A percentile compares a stretch with the other conserved stretches of the same genome.
Evolutionary conservation across 2,113 vertebrate species (phyloP).

Genomic region (Petromus typicus): DNA sequence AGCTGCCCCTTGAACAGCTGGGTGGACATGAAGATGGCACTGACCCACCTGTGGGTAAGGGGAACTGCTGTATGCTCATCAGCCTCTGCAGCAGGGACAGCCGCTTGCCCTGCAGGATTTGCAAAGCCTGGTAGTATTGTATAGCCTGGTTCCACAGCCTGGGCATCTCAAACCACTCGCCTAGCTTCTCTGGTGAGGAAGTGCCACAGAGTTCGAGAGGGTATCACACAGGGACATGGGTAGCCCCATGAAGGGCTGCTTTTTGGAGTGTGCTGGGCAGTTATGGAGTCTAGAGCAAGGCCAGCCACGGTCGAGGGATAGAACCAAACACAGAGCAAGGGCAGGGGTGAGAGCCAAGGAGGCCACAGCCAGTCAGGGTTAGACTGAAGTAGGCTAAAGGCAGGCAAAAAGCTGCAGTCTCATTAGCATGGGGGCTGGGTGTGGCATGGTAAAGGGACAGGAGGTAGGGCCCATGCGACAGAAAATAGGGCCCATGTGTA

Average conservation of each 20-base stretch:
- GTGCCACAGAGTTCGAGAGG: constrained; percentile 86
- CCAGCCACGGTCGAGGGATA: too few species aligned
- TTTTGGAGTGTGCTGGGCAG: background rate
- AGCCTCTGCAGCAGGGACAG: constrained; percentile 90
- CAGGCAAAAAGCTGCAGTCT: constrained; percentile 62
- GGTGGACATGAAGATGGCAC: constrained; percentile 95
- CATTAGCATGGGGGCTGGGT: background rate
- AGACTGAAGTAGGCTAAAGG: constrained; percentile 81
- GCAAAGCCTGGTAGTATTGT: constrained; percentile 88
- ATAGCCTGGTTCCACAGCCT: constrained; percentile 84
- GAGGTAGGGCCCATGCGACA: background rate
- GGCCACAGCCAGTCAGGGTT: constrained; percentile 59
- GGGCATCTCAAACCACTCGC: constrained; percentile 82
- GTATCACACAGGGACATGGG: constrained; percentile 89
- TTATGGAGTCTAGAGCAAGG: background rate
- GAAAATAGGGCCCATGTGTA: too few species aligned
- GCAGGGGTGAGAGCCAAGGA: background rate
- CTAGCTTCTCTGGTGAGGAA: constrained; percentile 84
- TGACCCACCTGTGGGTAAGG: constrained; percentile 95
- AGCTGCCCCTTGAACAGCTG: constrained; percentile 95
- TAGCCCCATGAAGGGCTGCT: constrained; percentile 89
- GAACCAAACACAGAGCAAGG: too few species aligned
- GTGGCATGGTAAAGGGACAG: background rate
- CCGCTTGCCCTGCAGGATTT: constrained; percentile 84
- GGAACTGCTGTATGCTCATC: constrained; percentile 86